Conservation (phyloP, 2,888 invertebrate genomes). For the Dryomyza anilis region DNA sequence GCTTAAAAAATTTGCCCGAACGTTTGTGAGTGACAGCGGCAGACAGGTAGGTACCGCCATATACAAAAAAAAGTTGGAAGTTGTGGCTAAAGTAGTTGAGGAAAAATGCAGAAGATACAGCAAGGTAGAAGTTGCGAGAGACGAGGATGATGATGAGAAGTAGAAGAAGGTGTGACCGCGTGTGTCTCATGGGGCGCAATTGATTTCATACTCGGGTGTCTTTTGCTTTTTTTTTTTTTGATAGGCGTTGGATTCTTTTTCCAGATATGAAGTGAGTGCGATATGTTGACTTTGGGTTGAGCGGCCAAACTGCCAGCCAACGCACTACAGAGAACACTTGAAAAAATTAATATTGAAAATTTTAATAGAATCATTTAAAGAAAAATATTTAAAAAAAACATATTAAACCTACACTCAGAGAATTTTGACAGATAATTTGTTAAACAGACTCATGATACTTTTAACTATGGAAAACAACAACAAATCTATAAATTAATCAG, state of each 20-base stretch:
- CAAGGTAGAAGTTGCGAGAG: no score
- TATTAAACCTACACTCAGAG: no score
- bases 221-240: background rate
- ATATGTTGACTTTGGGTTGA: background rate
- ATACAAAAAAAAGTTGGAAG: background rate
- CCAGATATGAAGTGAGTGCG: no score
- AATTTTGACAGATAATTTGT: no score
- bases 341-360: no score
- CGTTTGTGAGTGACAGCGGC: background rate
- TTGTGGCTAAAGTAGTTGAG: background rate
- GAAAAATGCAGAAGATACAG: background rate
- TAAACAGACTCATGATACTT: no score
- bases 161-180: constrained; percentile 11
- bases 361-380: no score
- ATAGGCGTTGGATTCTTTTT: background rate
- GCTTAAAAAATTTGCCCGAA: background rate
- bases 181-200: constrained; percentile 9
- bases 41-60: constrained; percentile 6
- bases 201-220: background rate
- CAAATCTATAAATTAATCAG: no score
- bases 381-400: no score
- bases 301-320: background rate
- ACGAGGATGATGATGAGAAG: background rate
- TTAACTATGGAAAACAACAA: no score
- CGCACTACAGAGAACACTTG: background rate